A percentile compares a stretch with the other conserved stretches of the same genome.
Evolutionary conservation across 2,113 vertebrate species (phyloP).

Genomic region (Psophia crepitans): DNA sequence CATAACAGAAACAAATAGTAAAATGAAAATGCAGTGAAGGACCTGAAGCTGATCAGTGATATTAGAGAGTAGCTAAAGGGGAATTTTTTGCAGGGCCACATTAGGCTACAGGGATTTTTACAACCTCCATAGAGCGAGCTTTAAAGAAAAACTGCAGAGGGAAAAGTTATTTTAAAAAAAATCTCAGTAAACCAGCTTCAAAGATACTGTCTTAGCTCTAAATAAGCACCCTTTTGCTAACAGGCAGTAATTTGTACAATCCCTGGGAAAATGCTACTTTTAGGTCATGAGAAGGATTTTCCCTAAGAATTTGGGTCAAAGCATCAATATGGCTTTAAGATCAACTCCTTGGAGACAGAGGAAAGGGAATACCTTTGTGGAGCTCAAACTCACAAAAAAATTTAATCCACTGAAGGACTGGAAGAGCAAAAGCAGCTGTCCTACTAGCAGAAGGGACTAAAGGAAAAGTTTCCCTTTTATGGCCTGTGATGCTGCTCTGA

Average conservation of each 20-base stretch:
- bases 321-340: background rate
- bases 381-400: background rate
- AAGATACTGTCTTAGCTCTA: background rate
- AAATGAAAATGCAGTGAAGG: background rate
- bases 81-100: background rate
- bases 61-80: background rate
- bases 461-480: background rate
- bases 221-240: background rate
- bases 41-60: background rate
- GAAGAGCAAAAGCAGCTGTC: background rate
- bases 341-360: background rate
- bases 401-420: background rate
- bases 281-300: background rate
- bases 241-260: background rate
- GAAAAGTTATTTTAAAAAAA: background rate
- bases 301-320: background rate
- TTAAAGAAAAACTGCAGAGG: background rate
- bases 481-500: background rate
- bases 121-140: background rate
- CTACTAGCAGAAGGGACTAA: background rate
- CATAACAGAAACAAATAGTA: background rate
- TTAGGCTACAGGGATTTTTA: background rate
- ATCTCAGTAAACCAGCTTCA: background rate
- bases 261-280: background rate
- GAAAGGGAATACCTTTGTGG: background rate